Conservation (phyloP, 2,888 invertebrate genomes). For the Pasiphila rectangulata region DNA sequence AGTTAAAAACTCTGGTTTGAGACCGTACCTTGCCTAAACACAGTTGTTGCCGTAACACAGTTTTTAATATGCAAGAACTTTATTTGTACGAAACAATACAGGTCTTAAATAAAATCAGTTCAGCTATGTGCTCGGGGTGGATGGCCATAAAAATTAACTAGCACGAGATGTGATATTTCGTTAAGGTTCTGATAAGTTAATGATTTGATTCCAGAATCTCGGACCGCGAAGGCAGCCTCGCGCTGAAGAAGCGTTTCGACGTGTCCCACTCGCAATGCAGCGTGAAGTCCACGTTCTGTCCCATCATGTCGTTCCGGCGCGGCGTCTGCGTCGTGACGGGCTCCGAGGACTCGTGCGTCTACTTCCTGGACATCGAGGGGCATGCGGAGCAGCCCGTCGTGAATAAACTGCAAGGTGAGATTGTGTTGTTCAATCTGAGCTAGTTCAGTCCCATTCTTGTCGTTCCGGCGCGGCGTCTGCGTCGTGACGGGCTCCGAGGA, state of each 20-base stretch:
- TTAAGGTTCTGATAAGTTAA: no score
- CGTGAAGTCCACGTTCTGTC: conserved; percentile 90
- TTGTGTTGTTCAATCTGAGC: no score
- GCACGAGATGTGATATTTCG: no score
- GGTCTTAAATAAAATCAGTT: no score
- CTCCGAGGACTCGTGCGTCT: conserved; percentile 89
- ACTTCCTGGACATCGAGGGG: conserved; percentile 88
- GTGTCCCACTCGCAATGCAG: conserved; percentile 81
- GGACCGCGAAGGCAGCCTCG: conserved; percentile 84
- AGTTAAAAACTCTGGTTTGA: no score
- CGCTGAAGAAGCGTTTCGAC: conserved; percentile 84
- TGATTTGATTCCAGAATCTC: conserved; percentile 83
- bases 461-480: conserved; percentile 89
- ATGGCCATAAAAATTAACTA: no score
- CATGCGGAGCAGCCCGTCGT: conserved; percentile 77
- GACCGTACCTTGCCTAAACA: no score
- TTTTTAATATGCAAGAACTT: no score
- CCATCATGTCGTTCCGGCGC: conserved; percentile 90
- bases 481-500: conserved; percentile 91
- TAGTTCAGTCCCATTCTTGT: conserved; percentile 93
- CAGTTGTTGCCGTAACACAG: no score
- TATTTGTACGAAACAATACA: no score
- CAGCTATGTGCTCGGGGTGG: no score
- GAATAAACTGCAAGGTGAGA: conserved; percentile 79
- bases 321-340: conserved; percentile 90